A percentile compares a stretch with the other conserved stretches of the same genome.
Evolutionary conservation across 2,113 vertebrate genomes (phyloP).

Genomic region (Patagioenas fasciata): DNA sequence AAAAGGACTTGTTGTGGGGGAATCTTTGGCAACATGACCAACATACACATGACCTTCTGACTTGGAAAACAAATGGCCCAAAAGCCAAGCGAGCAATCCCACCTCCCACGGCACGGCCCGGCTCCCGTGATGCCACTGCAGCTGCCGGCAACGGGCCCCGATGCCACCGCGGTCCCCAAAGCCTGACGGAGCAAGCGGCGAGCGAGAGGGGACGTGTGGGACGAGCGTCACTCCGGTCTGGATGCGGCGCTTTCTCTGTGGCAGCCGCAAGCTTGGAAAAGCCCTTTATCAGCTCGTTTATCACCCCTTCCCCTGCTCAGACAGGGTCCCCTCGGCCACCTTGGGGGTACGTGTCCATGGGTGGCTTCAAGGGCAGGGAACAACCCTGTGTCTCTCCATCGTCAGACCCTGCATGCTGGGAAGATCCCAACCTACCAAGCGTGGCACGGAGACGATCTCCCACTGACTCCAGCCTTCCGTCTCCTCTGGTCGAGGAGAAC

Average conservation of each 20-base stretch:
- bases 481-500: background rate
- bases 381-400: background rate
- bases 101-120: rapidly evolving
- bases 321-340: background rate
- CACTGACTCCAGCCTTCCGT: background rate
- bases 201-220: rapidly evolving
- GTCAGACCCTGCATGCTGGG: background rate
- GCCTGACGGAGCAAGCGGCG: background rate
- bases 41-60: background rate
- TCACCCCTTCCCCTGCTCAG: background rate
- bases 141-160: rapidly evolving
- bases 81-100: background rate
- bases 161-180: rapidly evolving
- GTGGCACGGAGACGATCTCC: background rate
- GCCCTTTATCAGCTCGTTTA: background rate
- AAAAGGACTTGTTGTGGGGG: constrained; percentile 30
- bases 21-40: constrained; percentile 27
- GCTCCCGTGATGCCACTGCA: background rate
- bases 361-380: background rate
- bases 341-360: rapidly evolving
- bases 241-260: background rate
- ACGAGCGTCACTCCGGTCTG: background rate
- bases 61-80: constrained; percentile 23
- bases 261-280: background rate
- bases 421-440: background rate